Evolutionary conservation across 2,888 invertebrate genomes (phyloP).

Genomic region (Ametastegia equiseti): DNA sequence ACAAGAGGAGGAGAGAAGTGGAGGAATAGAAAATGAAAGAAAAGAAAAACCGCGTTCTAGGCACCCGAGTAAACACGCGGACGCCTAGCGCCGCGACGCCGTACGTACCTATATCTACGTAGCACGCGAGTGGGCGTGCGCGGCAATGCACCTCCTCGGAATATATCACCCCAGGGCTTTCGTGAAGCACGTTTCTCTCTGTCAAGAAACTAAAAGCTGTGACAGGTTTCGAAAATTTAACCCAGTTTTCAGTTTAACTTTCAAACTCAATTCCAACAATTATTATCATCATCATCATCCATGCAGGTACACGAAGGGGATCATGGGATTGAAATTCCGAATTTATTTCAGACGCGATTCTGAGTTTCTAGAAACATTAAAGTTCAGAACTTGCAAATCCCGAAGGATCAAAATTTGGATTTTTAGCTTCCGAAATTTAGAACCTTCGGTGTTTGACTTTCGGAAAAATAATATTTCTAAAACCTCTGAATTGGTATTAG

Average conservation of each 20-base stretch:
- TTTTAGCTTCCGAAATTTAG: too few relatives aligned
- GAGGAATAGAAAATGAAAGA: neutral
- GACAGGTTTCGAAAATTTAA: slow-evolving; percentile 22
- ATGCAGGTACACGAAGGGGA: too few relatives aligned
- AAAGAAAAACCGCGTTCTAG: neutral
- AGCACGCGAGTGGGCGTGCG: slow-evolving; percentile 35
- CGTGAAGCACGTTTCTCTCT: neutral
- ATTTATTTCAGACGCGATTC: too few relatives aligned
- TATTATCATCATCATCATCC: too few relatives aligned
- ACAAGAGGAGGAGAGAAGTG: neutral
- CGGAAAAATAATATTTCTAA: too few relatives aligned
- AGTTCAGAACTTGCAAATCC: too few relatives aligned
- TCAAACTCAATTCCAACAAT: neutral
- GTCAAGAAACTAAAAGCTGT: slow-evolving; percentile 11
- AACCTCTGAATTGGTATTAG: too few relatives aligned
- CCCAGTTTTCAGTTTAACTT: neutral
- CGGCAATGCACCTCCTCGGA: slow-evolving; percentile 2
- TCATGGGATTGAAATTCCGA: too few relatives aligned
- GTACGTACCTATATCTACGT: slow-evolving; percentile 62
- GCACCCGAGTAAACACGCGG: slow-evolving; percentile 32
- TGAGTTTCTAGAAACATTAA: too few relatives aligned
- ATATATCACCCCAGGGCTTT: slow-evolving; percentile 11
- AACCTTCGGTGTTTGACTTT: too few relatives aligned
- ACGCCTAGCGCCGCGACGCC: slow-evolving; percentile 58
- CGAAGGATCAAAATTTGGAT: too few relatives aligned